Evolutionary conservation across 2,888 invertebrate genomes (phyloP), one percentile per base, ranked within the genome.

Genomic region (Cerceris ruficornis): DNA sequence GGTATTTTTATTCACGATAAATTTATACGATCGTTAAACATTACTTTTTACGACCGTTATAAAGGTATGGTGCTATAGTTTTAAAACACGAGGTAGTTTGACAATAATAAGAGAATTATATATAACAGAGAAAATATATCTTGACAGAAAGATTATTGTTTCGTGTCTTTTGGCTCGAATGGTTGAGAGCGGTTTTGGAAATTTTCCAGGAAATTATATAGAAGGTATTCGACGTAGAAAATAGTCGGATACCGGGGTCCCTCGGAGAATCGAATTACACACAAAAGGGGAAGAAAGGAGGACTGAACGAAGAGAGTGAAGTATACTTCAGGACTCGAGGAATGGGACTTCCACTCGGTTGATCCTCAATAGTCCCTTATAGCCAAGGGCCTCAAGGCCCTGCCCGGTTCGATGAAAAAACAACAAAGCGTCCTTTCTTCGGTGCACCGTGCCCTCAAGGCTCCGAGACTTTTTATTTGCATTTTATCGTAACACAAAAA

Each of bases 331-430:
- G 28, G 62, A 69, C 42, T 61, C 17, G 77, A 86, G 87, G 74
- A 88, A 88, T 86, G 89, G 88, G 90, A 90, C 90, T 91, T 91
- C 89, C 90, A 90, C 87, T 88, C 80, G 86, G 88, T 81, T 87
- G 90, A 86, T 74, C 80, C 81, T 88, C 87, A 91, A 91, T 91
- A 86, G 88, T 86, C 81, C 84, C 85, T 28, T 28, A 28, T 83
- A 86, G 87, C 81, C 83, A 80, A 76, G 83, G 85, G 86, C 85
- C 87, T 81, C 61, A 81, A 82, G 80, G 81, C 80, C 84, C 84
- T 80, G 52, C 71, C 13, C 64, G 74, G 79, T 84, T 82, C 76
- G 75, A 79, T 84, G 88, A 86, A 88, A 89, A 89, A 89, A 87
- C 87, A 89, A 90, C 90, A 90, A 90, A 89, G 87, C 84, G 66